Evolutionary conservation across 1,140 invertebrate species (phyloP).

Genomic region (Metaphire vulgaris): DNA sequence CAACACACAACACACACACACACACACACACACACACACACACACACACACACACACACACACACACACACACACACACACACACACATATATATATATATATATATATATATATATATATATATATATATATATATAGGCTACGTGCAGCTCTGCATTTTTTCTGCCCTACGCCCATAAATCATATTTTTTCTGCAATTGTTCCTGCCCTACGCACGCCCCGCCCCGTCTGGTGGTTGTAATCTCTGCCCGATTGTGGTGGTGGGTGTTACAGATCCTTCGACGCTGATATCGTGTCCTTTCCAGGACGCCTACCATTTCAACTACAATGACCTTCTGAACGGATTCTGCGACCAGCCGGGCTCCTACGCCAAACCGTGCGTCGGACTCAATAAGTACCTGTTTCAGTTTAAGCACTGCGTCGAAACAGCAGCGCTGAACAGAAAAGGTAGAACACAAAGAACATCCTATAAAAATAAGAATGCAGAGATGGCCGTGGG

Average conservation of each 20-base stretch:
- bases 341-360: background rate
- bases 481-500: too few relatives aligned
- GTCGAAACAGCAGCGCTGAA: background rate
- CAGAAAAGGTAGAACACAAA: background rate
- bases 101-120: background rate
- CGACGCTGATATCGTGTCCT: background rate
- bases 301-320: conserved; percentile 9
- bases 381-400: conserved; percentile 1
- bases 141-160: background rate
- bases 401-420: conserved; percentile 5
- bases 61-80: background rate
- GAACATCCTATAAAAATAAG: too few relatives aligned
- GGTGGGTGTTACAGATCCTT: background rate
- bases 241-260: too few relatives aligned
- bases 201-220: too few relatives aligned
- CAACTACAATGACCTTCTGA: conserved; percentile 5
- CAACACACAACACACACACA: too few relatives aligned
- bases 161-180: background rate
- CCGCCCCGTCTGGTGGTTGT: too few relatives aligned
- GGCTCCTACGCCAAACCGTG: conserved; percentile 6
- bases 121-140: background rate
- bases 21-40: too few relatives aligned
- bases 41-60: background rate
- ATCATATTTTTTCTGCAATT: too few relatives aligned
- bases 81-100: background rate